Percentiles rank a stretch among this genome's conserved stretches.
Evolutionary conservation across 2,888 invertebrate genomes (phyloP).

Genomic region (Eristalis pertinax): DNA sequence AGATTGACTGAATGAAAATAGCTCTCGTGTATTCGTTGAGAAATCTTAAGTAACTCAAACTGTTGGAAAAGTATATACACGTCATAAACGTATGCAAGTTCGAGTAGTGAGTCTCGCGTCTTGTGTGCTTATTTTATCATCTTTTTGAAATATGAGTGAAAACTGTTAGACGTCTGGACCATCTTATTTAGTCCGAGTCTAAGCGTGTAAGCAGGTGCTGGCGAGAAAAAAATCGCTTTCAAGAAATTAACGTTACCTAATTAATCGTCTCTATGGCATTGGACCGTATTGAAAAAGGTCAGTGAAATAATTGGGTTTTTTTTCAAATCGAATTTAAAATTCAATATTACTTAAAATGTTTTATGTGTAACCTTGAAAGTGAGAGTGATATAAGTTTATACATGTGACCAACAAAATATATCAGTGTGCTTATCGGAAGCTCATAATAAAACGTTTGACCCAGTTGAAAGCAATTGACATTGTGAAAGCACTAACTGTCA

Average conservation of each 20-base stretch:
- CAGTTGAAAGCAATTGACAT: neutral
- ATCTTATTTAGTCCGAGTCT: constrained; percentile 3
- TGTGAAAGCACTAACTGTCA: neutral
- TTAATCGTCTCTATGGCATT: neutral
- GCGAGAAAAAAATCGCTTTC: neutral
- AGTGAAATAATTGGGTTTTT: constrained; percentile 1
- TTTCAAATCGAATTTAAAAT: neutral
- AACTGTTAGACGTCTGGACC: constrained; percentile 6
- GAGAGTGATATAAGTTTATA: neutral
- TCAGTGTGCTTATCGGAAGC: neutral
- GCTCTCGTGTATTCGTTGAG: neutral
- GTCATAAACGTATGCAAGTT: constrained; percentile 6
- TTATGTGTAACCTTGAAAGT: neutral
- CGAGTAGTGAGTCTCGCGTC: neutral
- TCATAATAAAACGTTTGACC: neutral
- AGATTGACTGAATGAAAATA: constrained; percentile 12
- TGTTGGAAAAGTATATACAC: constrained; percentile 16
- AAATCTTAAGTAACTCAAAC: neutral
- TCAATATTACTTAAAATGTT: neutral
- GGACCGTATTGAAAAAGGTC: constrained; percentile 8
- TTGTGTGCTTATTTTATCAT: neutral
- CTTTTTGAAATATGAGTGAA: constrained; percentile 11
- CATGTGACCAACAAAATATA: neutral
- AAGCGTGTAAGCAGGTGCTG: neutral
- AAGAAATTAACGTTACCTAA: neutral